Evolutionary conservation across 2,797 vertebrate genomes (phyloP), one percentile per base, ranked within the genome.

Genomic region (Lerista edwardsae): DNA sequence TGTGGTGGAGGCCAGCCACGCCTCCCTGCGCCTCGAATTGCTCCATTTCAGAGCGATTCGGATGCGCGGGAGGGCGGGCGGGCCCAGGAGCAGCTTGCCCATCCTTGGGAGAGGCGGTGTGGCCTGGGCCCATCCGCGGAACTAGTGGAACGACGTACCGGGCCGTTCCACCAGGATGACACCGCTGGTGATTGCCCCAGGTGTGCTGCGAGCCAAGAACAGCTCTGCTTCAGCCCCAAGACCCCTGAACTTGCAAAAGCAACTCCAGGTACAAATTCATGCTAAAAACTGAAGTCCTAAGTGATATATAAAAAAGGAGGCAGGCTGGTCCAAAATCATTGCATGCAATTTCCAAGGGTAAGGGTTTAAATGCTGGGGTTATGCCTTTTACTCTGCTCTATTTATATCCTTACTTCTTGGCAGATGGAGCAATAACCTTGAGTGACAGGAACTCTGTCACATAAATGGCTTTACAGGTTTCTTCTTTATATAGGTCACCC

Each of bases 401-500:
- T 78, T 84, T 62, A 78, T 71, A 78, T 36, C 67, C 39, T 44
- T 77, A 55, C 23, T 77, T 84, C 83, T 55, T 78, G 75, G n/a
- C 65, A 71, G 65, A 78, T 78, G 75, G 83, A 36, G 11, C 39
- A 71, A 62, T 84, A 72, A 84, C 51, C 75, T 72, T 84, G 67
- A 71, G 31, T 29, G 59, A 21, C 62, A 84, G 82, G 74, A 71
- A 77, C 36, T 78, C 34, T 84, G 27, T 57, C 75, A 78, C 75
- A 84, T 47, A 84, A 44, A 51, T 76, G 51, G 82, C 69, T 83
- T 83, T 76, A 69, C 59, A 71, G 51, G 55, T 44, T n/a, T 78
- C 75, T 55, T 75, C 81, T 67, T 61, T 78, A 84, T 84, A 84
- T 84, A 68, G 65, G 75, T 59, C 74, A 69, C 55, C 47, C 64